A percentile compares a stretch with the other conserved stretches of the same genome.
Conservation (phyloP, 2,888 invertebrate genomes). For the Harmothoe impar region DNA sequence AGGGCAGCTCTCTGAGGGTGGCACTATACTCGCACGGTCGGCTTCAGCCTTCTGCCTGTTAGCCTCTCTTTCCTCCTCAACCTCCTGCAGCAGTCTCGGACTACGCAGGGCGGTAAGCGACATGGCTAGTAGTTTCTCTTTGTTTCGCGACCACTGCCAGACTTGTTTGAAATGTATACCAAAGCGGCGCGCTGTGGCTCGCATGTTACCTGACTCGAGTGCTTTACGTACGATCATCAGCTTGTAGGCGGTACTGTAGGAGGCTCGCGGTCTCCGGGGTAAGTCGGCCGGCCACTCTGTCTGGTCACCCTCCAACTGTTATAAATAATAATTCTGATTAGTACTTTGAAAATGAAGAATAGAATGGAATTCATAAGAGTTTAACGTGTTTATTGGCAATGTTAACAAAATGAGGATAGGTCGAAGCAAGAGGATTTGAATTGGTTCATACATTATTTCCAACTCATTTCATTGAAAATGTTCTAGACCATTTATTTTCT, state of each 20-base stretch:
- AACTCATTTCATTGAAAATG: too few species aligned
- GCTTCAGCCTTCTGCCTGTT: not conserved
- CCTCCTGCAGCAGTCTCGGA: constrained; percentile 19
- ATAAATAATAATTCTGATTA: too few species aligned
- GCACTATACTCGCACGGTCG: too few species aligned
- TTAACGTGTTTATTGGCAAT: too few species aligned
- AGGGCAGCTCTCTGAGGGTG: too few species aligned
- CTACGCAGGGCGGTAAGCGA: constrained; percentile 47
- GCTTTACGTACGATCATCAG: constrained; percentile 44
- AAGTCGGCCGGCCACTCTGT: constrained; percentile 49
- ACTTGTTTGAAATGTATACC: constrained; percentile 56
- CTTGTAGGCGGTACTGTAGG: constrained; percentile 55
- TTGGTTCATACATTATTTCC: too few species aligned
- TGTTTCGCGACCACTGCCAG: constrained; percentile 57
- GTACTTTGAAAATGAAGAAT: too few species aligned
- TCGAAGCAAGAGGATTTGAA: too few species aligned
- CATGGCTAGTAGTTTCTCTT: constrained; percentile 53
- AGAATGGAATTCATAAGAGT: too few species aligned
- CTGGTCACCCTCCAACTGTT: constrained; percentile 14
- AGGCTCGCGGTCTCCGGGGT: constrained; percentile 34
- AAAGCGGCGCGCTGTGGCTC: constrained; percentile 38
- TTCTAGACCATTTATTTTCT: too few species aligned
- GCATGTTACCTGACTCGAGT: constrained; percentile 52
- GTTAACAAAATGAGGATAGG: too few species aligned
- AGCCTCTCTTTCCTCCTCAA: not conserved